These are phyloP conservation scores for Spodoptera litura DNA, from an alignment of 1,140 invertebrate species.

Conservation along the genomic window DNA sequence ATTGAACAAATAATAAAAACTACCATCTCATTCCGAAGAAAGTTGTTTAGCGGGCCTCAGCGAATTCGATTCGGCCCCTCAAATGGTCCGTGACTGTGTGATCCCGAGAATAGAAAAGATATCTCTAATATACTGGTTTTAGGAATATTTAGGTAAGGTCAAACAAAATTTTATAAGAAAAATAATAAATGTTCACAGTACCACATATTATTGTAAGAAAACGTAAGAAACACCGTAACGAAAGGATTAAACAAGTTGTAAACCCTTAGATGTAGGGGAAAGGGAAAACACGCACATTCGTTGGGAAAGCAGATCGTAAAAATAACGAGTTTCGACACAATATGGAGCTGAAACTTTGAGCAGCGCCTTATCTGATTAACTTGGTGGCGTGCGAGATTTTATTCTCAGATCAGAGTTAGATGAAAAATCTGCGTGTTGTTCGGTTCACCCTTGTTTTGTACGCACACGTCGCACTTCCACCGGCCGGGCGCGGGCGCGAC, in stretches of 20 bases:
- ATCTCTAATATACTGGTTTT: too few relatives aligned
- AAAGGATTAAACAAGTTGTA: constrained; percentile 36
- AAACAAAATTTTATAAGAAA: too few relatives aligned
- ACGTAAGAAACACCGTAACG: constrained; percentile 3
- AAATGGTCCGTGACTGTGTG: too few relatives aligned
- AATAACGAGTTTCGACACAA: constrained; percentile 43
- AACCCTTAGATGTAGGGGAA: constrained; percentile 10
- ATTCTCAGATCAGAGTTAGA: constrained; percentile 27
- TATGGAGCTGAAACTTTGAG: constrained; percentile 34
- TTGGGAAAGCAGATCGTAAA: constrained; percentile 26
- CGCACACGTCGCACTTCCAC: neutral
- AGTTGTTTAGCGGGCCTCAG: too few relatives aligned
- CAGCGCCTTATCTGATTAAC: constrained; percentile 38
- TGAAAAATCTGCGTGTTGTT: constrained; percentile 31
- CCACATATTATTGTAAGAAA: neutral
- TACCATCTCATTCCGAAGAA: too few relatives aligned
- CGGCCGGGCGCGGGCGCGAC: neutral
- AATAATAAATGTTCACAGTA: neutral
- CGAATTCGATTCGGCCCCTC: too few relatives aligned
- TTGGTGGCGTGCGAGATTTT: constrained; percentile 28
- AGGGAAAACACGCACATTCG: constrained; percentile 36
- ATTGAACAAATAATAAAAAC: too few relatives aligned
- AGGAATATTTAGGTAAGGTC: too few relatives aligned
- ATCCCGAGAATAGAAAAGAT: too few relatives aligned
- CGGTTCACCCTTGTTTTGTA: constrained; percentile 13